Percentiles rank a stretch among this genome's conserved stretches.
phyloP scores from a whole-genome alignment of 2,797 vertebrate genomes.

The Mergus octosetaceus region DNA sequence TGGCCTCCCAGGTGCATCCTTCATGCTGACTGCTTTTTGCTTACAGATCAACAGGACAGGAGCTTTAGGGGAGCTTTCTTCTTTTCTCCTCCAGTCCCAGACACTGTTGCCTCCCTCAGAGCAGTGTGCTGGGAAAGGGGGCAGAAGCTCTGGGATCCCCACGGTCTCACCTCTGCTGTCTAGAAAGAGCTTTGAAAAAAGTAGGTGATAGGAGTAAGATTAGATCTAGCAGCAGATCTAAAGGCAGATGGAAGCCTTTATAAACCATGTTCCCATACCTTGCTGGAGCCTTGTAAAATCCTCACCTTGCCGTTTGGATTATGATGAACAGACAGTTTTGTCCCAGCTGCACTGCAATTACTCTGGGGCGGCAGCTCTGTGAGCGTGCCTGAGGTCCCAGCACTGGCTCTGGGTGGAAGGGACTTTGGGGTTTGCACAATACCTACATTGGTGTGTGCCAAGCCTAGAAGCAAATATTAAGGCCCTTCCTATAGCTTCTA shows the following conservation, averaged over 20 bases:
- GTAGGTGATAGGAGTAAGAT: background rate
- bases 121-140: background rate
- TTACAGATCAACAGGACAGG: background rate
- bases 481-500: too few relatives aligned
- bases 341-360: background rate
- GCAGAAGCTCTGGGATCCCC: background rate
- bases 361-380: background rate
- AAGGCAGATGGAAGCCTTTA: background rate
- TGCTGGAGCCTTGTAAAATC: background rate
- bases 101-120: background rate
- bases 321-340: background rate
- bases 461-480: too few relatives aligned
- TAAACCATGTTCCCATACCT: background rate
- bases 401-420: too few relatives aligned
- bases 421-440: too few relatives aligned
- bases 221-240: background rate
- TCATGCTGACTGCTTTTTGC: background rate
- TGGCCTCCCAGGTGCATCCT: background rate
- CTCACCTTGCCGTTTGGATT: background rate
- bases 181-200: conserved; percentile 19
- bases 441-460: too few relatives aligned
- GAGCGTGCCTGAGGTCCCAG: background rate
- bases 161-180: background rate
- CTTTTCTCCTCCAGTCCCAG: background rate
- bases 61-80: background rate